Evolutionary conservation across 2,113 vertebrate species (phyloP).

Genomic region (Rhinoderma darwinii): DNA sequence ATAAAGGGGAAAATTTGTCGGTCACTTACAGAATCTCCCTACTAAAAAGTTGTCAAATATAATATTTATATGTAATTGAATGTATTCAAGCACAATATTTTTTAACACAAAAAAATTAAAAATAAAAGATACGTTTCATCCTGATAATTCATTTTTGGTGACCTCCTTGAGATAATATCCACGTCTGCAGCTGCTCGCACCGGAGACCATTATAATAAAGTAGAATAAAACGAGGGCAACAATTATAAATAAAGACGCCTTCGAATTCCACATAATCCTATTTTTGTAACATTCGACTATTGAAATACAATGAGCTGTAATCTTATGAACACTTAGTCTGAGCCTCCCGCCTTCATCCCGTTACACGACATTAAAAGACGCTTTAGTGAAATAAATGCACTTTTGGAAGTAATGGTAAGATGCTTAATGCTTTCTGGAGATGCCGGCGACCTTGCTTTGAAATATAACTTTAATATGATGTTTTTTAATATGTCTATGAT

Average conservation of each 20-base stretch:
- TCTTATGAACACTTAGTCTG: not conserved
- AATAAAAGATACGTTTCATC: too few relatives aligned
- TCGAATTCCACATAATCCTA: not conserved
- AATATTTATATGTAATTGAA: too few relatives aligned
- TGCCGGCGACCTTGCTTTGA: slow-evolving; percentile 8
- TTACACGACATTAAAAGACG: slow-evolving; percentile 36
- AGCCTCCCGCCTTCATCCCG: slow-evolving; percentile 21
- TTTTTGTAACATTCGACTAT: not conserved
- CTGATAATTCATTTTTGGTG: too few relatives aligned
- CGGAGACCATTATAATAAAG: slow-evolving; percentile 29
- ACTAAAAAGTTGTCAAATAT: too few relatives aligned
- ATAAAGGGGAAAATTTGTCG: too few relatives aligned
- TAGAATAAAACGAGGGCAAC: not conserved
- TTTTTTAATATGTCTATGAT: slow-evolving; percentile 32
- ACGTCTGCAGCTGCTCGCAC: not conserved
- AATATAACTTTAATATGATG: slow-evolving; percentile 45
- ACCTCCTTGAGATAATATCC: not conserved
- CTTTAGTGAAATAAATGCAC: slow-evolving; percentile 47
- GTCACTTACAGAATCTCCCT: too few relatives aligned
- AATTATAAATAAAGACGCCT: slow-evolving; percentile 9
- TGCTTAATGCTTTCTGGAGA: slow-evolving; percentile 35
- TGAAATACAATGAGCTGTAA: slow-evolving; percentile 17
- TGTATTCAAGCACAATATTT: too few relatives aligned
- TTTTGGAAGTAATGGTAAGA: slow-evolving; percentile 35
- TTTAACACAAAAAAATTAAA: too few relatives aligned